Evolutionary conservation across 2,797 vertebrate genomes (phyloP), one percentile per base, ranked within the genome.

Genomic region (Tangara arthus): DNA sequence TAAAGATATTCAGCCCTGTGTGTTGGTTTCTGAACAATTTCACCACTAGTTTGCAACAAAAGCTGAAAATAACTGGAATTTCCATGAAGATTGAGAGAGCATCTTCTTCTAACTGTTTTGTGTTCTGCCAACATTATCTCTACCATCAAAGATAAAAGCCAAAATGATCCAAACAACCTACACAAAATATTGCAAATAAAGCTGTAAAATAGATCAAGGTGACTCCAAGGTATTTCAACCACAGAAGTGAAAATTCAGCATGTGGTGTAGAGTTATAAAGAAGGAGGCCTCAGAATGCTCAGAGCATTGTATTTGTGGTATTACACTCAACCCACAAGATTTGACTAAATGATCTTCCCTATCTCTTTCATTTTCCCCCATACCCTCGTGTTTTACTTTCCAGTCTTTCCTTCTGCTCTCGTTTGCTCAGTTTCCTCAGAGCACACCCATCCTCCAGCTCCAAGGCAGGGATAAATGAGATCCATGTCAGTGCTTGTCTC

Each of bases 381-480:
- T 10, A 41, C 46, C 22, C 61, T 76, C 21, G 3, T 37, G 39
- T 83, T 89, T 86, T 44, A 77, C 34, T 46, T 91, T 78, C 57
- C 49, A 68, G n/a, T 61, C 42, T 73, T 78, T 49, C 55, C 61
- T 88, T 66, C 76, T 84, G 59, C 42, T 82, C 69, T 73, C 4
- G 3, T 85, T 85, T 65, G 42, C 49, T 92, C 14, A 22, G 21
- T 81, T 92, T 65, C 34, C 73, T 86, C 21, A 8, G 15, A 91
- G 69, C 60, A 84, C 32, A 50, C 0, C 1, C 19, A 41, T 41
- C 76, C 90, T 81, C 41, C 59, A 85, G 79, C 77, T 77, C 66
- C 68, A 49, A 85, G 93, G 84, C 37, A 78, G 42, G 61, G 63
- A 65, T 60, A 93, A 80, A 92, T 59, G 75, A 96, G 72, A 66